Conservation (phyloP, 2,113 vertebrate species). For the Dasyornis broadbenti region DNA sequence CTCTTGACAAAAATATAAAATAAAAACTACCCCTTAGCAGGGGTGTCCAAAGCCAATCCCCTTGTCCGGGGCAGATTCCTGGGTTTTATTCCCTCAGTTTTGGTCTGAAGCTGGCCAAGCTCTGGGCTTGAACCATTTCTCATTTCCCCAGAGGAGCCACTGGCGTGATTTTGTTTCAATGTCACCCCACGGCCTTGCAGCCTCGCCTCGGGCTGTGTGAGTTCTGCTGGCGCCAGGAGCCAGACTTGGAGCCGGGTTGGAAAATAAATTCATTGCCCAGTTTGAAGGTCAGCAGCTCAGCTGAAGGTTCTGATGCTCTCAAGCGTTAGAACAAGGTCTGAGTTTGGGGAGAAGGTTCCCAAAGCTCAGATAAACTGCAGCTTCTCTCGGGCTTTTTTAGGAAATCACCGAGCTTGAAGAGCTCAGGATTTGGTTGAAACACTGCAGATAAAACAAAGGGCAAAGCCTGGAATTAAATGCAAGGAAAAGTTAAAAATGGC, state of each 20-base stretch:
- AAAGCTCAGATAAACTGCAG: neutral
- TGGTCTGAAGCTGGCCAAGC: neutral
- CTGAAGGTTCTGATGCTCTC: neutral
- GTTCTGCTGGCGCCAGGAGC: neutral
- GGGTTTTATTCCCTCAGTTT: neutral
- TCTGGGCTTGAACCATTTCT: neutral
- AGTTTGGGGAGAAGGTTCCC: neutral
- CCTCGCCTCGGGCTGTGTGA: neutral
- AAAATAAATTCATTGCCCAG: constrained; percentile 27
- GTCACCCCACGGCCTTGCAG: neutral
- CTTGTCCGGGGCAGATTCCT: neutral
- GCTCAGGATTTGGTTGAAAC: neutral
- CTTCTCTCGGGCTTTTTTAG: neutral
- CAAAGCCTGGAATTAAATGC: neutral
- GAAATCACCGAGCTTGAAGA: neutral
- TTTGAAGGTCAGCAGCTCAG: neutral
- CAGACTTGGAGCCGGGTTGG: neutral
- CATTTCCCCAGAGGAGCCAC: neutral
- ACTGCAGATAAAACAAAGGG: neutral
- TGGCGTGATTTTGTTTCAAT: neutral
- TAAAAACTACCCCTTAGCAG: neutral
- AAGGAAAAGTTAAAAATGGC: neutral
- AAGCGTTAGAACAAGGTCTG: neutral
- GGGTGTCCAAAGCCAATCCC: neutral
- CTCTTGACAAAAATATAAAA: rapidly evolving